Evolutionary conservation across 2,888 invertebrate genomes (phyloP), one percentile per base, ranked within the genome.

Genomic region (Cerastis leucographa): DNA sequence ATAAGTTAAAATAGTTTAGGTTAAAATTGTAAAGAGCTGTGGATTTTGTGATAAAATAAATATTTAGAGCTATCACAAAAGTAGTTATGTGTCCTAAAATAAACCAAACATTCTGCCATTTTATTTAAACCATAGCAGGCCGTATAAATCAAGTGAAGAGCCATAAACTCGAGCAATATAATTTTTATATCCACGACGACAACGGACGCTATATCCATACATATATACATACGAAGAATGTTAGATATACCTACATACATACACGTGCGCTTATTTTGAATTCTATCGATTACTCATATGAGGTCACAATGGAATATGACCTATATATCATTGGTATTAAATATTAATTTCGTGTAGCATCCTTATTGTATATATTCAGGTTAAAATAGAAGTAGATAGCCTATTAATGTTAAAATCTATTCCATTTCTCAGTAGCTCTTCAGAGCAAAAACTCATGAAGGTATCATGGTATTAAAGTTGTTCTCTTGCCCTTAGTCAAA

Each of bases 141-240:
- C 59, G 19, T 72, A 84, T 82, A 82, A 85, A 84, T 84, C 86
- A 84, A 73, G 59, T 72, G 71, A 82, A 72, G 70, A 66, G 46
- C 29, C 44, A 85, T 84, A 82, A 84, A 84, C 17, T 70, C 17
- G 35, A 59, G 66, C 65, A 56, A 78, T 85, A 83, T 85, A 85
- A 74, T 78, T 82, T 84, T 84, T 84, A 84, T 85, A 72, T 74
- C 49, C 71, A 35, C 49, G 64, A 82, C 70, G 74, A n/a, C n/a
- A n/a, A n/a, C 69, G 83, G 78, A 84, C 35, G 40, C 49, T 40
- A n/a, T 61, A 66, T 56, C 54, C 51, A 19, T 42, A 56, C 62
- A 22, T 22, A 68, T 35, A 29, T 14, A 40, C 35, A 56, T 46
- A 54, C n/a, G 25, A 1, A 25, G 12, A 56, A 56, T n/a, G 42